Evolutionary conservation across 2,888 invertebrate species (phyloP).

Genomic region (Volucella inanis): DNA sequence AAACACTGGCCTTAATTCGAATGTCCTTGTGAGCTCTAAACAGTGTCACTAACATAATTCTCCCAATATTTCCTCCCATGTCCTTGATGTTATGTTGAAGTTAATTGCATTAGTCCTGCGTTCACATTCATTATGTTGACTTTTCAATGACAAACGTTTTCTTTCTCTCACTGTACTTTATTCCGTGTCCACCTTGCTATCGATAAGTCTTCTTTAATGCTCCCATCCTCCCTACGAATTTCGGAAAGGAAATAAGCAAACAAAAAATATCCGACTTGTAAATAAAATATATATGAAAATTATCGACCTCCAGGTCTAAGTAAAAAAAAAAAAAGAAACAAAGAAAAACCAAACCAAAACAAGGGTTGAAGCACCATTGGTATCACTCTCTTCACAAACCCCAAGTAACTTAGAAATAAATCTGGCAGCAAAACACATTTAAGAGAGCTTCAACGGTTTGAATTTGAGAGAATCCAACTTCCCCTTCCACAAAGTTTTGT

Average conservation of each 20-base stretch:
- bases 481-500: not conserved
- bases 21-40: not conserved
- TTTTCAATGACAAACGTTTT: not conserved
- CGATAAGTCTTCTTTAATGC: not conserved
- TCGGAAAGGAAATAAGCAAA: not conserved
- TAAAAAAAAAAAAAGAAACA: too few species aligned
- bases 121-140: slow-evolving; percentile 22
- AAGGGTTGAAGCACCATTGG: too few species aligned
- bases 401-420: slow-evolving; percentile 11
- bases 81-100: slow-evolving; percentile 4
- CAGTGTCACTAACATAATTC: not conserved
- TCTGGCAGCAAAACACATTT: slow-evolving; percentile 50
- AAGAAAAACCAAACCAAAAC: too few species aligned
- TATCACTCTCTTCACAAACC: not conserved
- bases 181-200: not conserved
- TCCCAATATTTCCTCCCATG: not conserved
- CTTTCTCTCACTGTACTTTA: not conserved
- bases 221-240: not conserved
- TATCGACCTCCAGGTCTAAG: slow-evolving; percentile 50
- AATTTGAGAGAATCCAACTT: too few species aligned
- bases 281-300: slow-evolving; percentile 39
- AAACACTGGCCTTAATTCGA: too few species aligned
- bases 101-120: slow-evolving; percentile 38
- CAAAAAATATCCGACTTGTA: slow-evolving; percentile 8
- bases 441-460: not conserved